A percentile compares a stretch with the other conserved stretches of the same genome.
Evolutionary conservation across 2,888 invertebrate genomes (phyloP).

Genomic region (Volucella inflata): DNA sequence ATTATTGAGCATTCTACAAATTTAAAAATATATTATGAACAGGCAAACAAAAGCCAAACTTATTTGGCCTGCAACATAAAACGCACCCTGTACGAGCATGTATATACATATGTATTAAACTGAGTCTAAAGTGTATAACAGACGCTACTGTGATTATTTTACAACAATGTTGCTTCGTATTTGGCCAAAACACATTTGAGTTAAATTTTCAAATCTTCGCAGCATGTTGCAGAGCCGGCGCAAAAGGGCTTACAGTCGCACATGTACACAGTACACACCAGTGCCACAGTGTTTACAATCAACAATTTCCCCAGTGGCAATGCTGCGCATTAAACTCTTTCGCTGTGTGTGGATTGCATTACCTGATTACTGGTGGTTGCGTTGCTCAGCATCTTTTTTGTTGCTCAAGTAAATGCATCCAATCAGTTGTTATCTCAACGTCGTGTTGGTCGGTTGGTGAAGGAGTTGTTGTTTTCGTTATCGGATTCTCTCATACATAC

Average conservation of each 20-base stretch:
- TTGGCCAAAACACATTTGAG: not conserved
- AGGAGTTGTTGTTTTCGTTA: conserved; percentile 26
- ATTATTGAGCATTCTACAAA: conserved; percentile 37
- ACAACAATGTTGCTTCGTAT: conserved; percentile 30
- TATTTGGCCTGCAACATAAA: too few relatives aligned
- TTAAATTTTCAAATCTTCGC: conserved; percentile 17
- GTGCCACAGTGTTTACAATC: conserved; percentile 51
- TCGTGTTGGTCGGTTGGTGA: conserved; percentile 74
- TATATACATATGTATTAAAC: not conserved
- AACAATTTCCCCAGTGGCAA: conserved; percentile 66
- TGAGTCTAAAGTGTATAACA: not conserved
- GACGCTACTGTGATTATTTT: conserved; percentile 31
- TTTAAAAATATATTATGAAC: not conserved
- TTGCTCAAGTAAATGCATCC: conserved; percentile 68
- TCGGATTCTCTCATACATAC: conserved; percentile 12
- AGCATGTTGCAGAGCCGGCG: conserved; percentile 73
- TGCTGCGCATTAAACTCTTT: conserved; percentile 68
- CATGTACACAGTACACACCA: conserved; percentile 36
- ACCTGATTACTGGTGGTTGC: conserved; percentile 39
- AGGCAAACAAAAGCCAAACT: too few relatives aligned
- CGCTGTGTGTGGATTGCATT: conserved; percentile 62
- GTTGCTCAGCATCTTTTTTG: conserved; percentile 73
- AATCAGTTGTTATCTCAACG: conserved; percentile 78
- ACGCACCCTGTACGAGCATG: too few relatives aligned
- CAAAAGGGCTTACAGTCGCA: conserved; percentile 59